Percentiles rank a stretch among this genome's conserved stretches.
Evolutionary conservation across 2,113 vertebrate genomes (phyloP).

Genomic region (Jaculus jaculus): DNA sequence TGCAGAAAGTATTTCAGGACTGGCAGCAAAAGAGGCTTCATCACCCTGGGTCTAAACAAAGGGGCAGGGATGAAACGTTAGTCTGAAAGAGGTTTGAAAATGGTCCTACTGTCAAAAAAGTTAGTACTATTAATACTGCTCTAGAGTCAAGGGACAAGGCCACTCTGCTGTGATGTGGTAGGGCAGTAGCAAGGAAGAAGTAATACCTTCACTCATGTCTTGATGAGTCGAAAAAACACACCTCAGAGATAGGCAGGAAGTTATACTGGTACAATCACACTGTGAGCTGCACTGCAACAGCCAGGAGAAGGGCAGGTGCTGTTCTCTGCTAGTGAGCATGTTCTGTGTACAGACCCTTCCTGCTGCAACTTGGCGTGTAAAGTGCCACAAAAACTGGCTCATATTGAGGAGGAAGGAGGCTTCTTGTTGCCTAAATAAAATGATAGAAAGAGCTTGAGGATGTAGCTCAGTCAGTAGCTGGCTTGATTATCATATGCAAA

Average conservation of each 20-base stretch:
- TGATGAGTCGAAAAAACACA: background rate
- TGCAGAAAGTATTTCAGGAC: background rate
- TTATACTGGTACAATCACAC: rapidly evolving
- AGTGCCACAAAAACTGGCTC: background rate
- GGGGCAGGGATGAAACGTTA: background rate
- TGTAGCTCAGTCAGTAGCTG: too few relatives aligned
- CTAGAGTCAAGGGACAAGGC: background rate
- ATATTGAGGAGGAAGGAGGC: background rate
- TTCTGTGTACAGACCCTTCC: background rate
- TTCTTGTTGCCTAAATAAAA: background rate
- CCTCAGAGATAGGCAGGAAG: background rate
- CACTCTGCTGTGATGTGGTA: background rate
- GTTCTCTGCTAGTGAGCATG: background rate
- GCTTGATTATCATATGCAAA: too few relatives aligned
- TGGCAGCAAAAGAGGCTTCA: background rate
- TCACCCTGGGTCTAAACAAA: rapidly evolving
- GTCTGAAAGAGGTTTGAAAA: background rate
- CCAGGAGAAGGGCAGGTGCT: rapidly evolving
- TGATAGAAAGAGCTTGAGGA: background rate
- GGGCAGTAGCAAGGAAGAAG: background rate
- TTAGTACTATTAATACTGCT: too few relatives aligned
- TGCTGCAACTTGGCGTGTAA: background rate
- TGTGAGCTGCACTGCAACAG: background rate
- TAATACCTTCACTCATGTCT: background rate
- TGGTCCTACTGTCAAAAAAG: background rate